These are phyloP conservation scores for Odontamblyopus lacepedii DNA, from an alignment of 2,797 vertebrate genomes.

Conservation along the genomic window DNA sequence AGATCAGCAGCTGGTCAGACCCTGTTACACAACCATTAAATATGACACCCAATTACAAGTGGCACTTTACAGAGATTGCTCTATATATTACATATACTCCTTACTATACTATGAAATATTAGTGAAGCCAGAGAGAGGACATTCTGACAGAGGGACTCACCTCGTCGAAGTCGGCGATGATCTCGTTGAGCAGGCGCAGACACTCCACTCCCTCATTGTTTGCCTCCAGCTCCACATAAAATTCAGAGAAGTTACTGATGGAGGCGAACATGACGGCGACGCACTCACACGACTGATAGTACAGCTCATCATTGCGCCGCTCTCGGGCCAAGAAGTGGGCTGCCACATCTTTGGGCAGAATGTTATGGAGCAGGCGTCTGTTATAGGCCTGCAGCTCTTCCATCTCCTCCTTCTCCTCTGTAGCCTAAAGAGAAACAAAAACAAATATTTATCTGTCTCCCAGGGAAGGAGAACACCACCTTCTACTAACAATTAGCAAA, in stretches of 20 bases:
- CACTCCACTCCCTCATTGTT: slow-evolving; percentile 98
- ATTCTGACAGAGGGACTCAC: slow-evolving; percentile 64
- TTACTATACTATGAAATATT: neutral
- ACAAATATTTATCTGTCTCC: neutral
- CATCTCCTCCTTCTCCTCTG: slow-evolving; percentile 98
- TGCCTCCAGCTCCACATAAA: slow-evolving; percentile 97
- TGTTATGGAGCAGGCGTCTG: slow-evolving; percentile 94
- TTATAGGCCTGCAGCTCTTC: slow-evolving; percentile 98
- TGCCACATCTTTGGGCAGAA: slow-evolving; percentile 95
- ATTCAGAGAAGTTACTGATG: slow-evolving; percentile 98
- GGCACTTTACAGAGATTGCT: neutral
- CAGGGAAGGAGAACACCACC: neutral
- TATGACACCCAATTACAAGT: neutral
- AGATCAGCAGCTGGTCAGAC: neutral
- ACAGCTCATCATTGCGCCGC: slow-evolving; percentile 91
- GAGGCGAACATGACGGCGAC: slow-evolving; percentile 98
- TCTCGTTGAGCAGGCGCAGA: slow-evolving; percentile 94
- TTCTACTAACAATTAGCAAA: neutral
- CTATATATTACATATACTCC: too few relatives aligned
- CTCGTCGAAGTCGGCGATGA: slow-evolving; percentile 97
- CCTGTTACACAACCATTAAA: neutral
- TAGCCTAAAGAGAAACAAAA: slow-evolving; percentile 79
- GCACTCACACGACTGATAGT: slow-evolving; percentile 97
- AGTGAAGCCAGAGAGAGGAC: neutral
- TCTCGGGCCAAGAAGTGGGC: slow-evolving; percentile 92